These are phyloP conservation scores for Drosophila arizonae DNA, from an alignment of 1,140 invertebrate genomes.

Conservation along the genomic window DNA sequence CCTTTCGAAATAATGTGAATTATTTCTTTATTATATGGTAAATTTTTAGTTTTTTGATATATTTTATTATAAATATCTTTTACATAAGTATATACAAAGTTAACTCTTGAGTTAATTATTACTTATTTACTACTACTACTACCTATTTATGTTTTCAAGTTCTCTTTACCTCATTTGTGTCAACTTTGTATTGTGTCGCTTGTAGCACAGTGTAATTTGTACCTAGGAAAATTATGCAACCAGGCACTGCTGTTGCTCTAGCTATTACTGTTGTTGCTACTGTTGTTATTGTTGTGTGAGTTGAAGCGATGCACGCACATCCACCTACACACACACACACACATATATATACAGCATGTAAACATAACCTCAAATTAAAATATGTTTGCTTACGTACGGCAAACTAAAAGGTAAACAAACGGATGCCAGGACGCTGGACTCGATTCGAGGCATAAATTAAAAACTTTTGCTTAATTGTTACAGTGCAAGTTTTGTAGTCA, in stretches of 20 bases:
- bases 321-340: background rate
- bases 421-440: slow-evolving; percentile 28
- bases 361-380: slow-evolving; percentile 79
- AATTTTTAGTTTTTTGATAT: too few species aligned
- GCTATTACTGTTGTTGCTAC: slow-evolving; percentile 16
- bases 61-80: too few species aligned
- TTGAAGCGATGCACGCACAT: slow-evolving; percentile 60
- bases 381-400: slow-evolving; percentile 68
- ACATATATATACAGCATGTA: slow-evolving; percentile 34
- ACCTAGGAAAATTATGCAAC: slow-evolving; percentile 33
- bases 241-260: slow-evolving; percentile 18
- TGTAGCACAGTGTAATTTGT: slow-evolving; percentile 38
- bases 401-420: slow-evolving; percentile 55
- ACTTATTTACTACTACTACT: too few species aligned
- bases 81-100: too few species aligned
- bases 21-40: too few species aligned
- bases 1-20: too few species aligned
- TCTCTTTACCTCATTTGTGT: too few species aligned
- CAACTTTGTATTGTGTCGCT: background rate
- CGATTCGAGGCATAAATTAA: slow-evolving; percentile 71
- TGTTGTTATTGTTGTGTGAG: slow-evolving; percentile 55
- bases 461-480: slow-evolving; percentile 61
- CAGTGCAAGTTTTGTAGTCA: slow-evolving; percentile 55
- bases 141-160: background rate
- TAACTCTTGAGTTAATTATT: too few species aligned